Percentiles rank a stretch among this genome's conserved stretches.
Evolutionary conservation across 2,113 vertebrate genomes (phyloP).

Genomic region (Heterochromis multidens): DNA sequence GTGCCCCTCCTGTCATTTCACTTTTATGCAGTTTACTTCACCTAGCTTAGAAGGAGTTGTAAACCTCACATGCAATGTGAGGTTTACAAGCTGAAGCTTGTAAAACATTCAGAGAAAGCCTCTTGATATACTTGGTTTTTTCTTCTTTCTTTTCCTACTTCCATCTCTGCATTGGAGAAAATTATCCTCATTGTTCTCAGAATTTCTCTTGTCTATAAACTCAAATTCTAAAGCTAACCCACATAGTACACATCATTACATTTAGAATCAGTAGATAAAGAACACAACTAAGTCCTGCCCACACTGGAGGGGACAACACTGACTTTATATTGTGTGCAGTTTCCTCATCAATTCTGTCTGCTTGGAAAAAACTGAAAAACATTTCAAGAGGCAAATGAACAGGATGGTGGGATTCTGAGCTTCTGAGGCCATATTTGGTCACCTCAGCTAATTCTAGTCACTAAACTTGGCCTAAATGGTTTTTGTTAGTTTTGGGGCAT

Average conservation of each 20-base stretch:
- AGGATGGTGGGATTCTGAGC: not conserved
- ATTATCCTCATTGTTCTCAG: not conserved
- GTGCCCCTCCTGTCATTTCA: not conserved
- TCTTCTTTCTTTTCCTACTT: not conserved
- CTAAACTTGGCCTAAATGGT: not conserved
- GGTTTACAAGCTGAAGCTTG: slow-evolving; percentile 12
- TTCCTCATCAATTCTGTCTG: not conserved
- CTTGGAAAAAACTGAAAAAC: not conserved
- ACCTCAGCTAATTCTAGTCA: not conserved
- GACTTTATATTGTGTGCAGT: not conserved
- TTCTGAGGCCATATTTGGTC: not conserved
- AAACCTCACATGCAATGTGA: too few relatives aligned
- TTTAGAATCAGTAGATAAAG: not conserved
- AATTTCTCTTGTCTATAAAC: not conserved
- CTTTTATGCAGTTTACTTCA: not conserved
- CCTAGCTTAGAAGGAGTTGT: not conserved
- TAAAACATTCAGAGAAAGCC: not conserved
- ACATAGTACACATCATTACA: not conserved
- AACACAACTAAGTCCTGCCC: not conserved
- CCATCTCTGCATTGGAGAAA: not conserved
- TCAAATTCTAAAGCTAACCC: not conserved
- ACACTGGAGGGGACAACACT: not conserved
- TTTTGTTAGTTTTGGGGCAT: not conserved
- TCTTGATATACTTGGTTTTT: not conserved
- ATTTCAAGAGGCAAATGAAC: not conserved